These are phyloP conservation scores for Tridacna gigas DNA, from an alignment of 2,888 invertebrate species.

Conservation along the genomic window DNA sequence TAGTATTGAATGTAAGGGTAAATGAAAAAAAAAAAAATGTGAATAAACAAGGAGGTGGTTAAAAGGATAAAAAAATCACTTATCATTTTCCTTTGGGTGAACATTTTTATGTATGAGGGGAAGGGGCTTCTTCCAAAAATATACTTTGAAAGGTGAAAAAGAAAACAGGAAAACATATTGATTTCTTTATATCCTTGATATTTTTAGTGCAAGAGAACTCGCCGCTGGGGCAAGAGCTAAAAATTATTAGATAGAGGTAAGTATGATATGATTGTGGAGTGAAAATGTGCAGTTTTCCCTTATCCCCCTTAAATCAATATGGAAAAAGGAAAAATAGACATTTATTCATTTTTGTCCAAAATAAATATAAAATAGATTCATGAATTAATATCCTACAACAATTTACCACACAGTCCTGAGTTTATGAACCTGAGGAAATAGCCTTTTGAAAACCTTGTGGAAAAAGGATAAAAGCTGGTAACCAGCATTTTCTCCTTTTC, in stretches of 20 bases:
- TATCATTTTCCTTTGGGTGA: no score
- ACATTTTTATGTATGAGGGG: no score
- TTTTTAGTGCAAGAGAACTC: constrained; percentile 55
- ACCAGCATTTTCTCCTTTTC: no score
- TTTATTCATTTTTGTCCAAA: not conserved
- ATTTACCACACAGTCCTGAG: no score
- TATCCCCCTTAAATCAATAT: not conserved
- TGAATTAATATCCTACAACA: no score
- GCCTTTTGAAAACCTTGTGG: no score
- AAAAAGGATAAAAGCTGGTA: no score
- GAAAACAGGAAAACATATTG: not conserved
- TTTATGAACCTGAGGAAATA: no score
- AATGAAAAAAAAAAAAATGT: not conserved
- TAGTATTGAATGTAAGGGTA: no score
- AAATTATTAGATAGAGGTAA: constrained; percentile 50
- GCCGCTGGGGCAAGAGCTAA: constrained; percentile 58
- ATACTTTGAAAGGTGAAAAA: not conserved
- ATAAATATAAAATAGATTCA: no score
- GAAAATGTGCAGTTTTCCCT: not conserved
- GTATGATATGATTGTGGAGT: constrained; percentile 33
- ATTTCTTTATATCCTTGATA: constrained; percentile 39
- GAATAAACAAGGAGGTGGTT: not conserved
- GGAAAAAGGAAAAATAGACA: not conserved
- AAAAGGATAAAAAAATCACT: no score
- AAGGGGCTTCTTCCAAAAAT: no score